phyloP scores from a whole-genome alignment of 2,888 invertebrate species.

The Oasisia sp. region DNA sequence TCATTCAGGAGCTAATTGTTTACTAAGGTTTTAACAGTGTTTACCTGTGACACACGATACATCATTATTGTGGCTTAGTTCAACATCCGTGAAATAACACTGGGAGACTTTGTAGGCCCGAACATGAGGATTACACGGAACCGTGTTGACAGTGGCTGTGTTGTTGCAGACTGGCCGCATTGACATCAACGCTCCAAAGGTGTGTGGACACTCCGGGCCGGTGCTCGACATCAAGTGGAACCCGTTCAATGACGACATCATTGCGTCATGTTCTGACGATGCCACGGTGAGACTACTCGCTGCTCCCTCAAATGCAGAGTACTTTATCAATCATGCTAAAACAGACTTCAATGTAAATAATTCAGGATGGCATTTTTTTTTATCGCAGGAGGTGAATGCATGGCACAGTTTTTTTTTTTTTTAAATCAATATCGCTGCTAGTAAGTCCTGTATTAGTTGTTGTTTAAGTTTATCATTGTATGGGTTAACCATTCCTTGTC shows the following conservation, averaged over 20 bases:
- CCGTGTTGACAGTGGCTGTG: neutral
- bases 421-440: too few relatives aligned
- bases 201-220: constrained; percentile 96
- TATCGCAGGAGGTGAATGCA: too few relatives aligned
- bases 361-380: too few relatives aligned
- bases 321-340: neutral
- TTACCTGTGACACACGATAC: neutral
- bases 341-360: too few relatives aligned
- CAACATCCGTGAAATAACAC: neutral
- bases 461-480: too few relatives aligned
- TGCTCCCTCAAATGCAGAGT: neutral
- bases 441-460: too few relatives aligned
- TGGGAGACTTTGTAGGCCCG: neutral
- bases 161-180: constrained; percentile 86
- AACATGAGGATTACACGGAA: neutral
- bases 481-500: too few relatives aligned
- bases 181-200: constrained; percentile 91
- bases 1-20: neutral
- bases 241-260: constrained; percentile 97
- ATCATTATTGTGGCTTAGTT: neutral
- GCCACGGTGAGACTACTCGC: constrained; percentile 67
- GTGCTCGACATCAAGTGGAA: constrained; percentile 98
- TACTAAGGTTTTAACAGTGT: neutral
- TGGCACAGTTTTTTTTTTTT: too few relatives aligned
- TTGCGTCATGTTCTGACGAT: constrained; percentile 97